Evolutionary conservation across 2,797 vertebrate genomes (phyloP), one percentile per base, ranked within the genome.

Genomic region (Dicrostonyx torquatus): DNA sequence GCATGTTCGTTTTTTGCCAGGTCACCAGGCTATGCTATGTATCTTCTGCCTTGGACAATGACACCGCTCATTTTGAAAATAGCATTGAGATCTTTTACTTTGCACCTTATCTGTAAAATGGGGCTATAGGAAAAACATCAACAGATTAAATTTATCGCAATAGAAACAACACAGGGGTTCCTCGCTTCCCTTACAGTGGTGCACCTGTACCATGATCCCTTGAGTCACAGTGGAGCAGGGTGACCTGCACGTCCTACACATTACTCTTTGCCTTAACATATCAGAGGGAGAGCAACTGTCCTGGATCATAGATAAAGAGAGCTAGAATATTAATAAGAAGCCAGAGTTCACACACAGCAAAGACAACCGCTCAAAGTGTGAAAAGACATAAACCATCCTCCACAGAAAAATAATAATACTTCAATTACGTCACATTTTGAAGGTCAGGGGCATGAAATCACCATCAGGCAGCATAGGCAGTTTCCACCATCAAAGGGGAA

Each of bases 391-490:
- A 68, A 20, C 10, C 43, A 70, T 64, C 34, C 14, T 90, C 90
- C 60, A 68, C 6, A 66, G 55, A 85, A 88, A 96, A 95, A 89
- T 1, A 43, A 31, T 26, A 68, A 5, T 66, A 82, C 50, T 89
- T 94, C 66, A 82, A 18, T 95, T 94, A 91, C 26, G 58, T 55
- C 68, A 72, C 29, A 76, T 58, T 93, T 90, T 97, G 80, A 94
- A 94, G 92, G 82, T 84, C 84, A 95, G 83, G 60, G 80, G 29
- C 60, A 91, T n/a, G 31, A 85, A 88, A 72, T 45, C 73, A 92
- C 15, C 73, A 37, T 68, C 37, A 58, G 60, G 53, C 43, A 50
- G 66, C 58, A 87, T 83, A 90, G 37, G 76, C 43, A 22, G 53
- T 43, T 87, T 5, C 77, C 85, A 58, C 20, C 20, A 55, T 58